Evolutionary conservation across 2,888 invertebrate species (phyloP), one percentile per base, ranked within the genome.

Genomic region (Xestia rhomboidea): DNA sequence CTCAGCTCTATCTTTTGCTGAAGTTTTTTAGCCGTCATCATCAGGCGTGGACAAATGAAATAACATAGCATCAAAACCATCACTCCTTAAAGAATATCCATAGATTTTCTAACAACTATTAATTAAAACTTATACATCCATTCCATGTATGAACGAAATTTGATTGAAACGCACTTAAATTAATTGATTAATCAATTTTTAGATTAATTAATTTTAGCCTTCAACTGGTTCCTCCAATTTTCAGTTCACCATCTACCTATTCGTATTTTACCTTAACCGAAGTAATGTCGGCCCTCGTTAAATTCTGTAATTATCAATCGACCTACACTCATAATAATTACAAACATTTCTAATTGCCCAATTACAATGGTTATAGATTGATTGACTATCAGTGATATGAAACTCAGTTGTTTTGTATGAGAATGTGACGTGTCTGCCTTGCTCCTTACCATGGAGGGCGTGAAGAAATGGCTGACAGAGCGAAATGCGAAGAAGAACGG

Each of bases 401-500:
- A 62, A 60, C 10, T 24, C 10, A n/a, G 21, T 73, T 30, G 18
- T 69, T 38, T 84, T 63, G 49, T 38, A 27, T 62, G 46, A 74
- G 30, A 34, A 78, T 78, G 75, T 76, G 51, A 83, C 30, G 73
- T 60, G 24, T 11, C 64, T 71, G 3, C 60, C 49, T 46, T 10
- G n/a, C 30, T 74, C 44, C 15, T n/a, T 13, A 77, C 63, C 49
- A 96, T 95, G 95, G 95, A 95, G 81, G 93, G 94, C 70, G 91
- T 93, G 38, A 95, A 93, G 81, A 95, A 95, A 82, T 93, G 93
- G 92, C 81, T 94, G 15, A 88, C 90, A 7, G 93, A 95, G n/a
- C 88, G 94, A 44, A 90, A 87, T 70, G 87, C 83, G 2, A 95
- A 92, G 91, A 94, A 93, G 79, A 94, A 97, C 89, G 97, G 97